Conservation (phyloP, 2,888 invertebrate species). For the Drosophila phalerata region DNA sequence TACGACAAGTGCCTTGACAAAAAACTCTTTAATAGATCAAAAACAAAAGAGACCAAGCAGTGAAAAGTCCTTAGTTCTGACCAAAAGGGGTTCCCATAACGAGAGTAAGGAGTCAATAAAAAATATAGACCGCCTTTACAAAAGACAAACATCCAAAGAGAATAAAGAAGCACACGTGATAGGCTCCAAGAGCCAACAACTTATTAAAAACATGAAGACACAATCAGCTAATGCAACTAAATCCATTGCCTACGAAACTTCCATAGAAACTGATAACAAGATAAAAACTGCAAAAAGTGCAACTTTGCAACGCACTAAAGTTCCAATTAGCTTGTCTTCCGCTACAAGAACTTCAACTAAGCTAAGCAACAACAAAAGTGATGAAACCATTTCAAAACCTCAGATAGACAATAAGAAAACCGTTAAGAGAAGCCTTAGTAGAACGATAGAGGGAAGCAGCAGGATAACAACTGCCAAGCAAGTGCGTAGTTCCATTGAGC, state of each 20-base stretch:
- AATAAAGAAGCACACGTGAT: constrained; percentile 72
- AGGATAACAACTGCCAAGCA: constrained; percentile 25
- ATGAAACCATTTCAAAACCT: constrained; percentile 68
- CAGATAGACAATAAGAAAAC: constrained; percentile 72
- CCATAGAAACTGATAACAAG: constrained; percentile 76
- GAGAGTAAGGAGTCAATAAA: constrained; percentile 72
- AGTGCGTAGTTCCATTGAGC: constrained; percentile 54
- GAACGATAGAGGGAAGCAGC: constrained; percentile 42
- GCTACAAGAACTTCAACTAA: constrained; percentile 60
- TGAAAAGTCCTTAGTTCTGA: constrained; percentile 46
- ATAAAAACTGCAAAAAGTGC: constrained; percentile 43
- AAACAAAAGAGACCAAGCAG: constrained; percentile 51
- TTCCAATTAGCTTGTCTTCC: constrained; percentile 74
- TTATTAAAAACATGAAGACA: constrained; percentile 75
- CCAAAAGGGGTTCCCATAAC: constrained; percentile 60
- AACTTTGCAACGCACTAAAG: constrained; percentile 69
- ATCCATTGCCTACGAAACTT: constrained; percentile 76
- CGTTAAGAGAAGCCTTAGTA: constrained; percentile 50
- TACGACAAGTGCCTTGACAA: constrained; percentile 64
- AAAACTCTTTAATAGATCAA: constrained; percentile 51
- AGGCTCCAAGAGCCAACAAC: constrained; percentile 80
- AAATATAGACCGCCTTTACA: constrained; percentile 64
- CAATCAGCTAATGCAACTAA: constrained; percentile 73
- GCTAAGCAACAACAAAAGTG: constrained; percentile 61
- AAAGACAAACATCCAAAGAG: constrained; percentile 71